Evolutionary conservation across 2,888 invertebrate genomes (phyloP).

Genomic region (Chrysolina oricalcia): DNA sequence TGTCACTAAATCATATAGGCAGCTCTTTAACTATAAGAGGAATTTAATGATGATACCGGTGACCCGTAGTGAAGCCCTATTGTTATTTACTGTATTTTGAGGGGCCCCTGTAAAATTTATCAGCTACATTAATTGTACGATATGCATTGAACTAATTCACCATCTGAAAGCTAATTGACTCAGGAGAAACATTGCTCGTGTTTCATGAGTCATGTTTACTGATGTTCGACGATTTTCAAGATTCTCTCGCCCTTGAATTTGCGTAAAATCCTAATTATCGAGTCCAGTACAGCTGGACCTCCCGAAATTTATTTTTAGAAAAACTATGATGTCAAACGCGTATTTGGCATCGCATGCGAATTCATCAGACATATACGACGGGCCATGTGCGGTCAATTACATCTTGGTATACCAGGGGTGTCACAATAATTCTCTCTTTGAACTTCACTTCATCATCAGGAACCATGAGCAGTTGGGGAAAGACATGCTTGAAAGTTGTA

Average conservation of each 20-base stretch:
- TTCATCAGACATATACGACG: constrained; percentile 27
- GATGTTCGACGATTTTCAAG: not conserved
- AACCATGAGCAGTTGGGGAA: not conserved
- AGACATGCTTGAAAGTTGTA: not conserved
- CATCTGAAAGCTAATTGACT: not conserved
- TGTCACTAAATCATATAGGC: no score
- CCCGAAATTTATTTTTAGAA: constrained; percentile 43
- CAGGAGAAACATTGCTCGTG: not conserved
- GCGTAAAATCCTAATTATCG: constrained; percentile 34
- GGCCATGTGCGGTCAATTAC: constrained; percentile 40
- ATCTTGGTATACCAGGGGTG: constrained; percentile 14
- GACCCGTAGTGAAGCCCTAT: no score
- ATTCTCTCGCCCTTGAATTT: constrained; percentile 33
- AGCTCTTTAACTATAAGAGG: no score
- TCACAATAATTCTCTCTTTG: not conserved
- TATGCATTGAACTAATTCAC: not conserved
- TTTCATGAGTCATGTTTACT: constrained; percentile 10
- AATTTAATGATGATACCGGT: no score
- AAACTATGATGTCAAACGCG: constrained; percentile 39
- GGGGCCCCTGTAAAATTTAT: no score
- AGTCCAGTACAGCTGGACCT: constrained; percentile 21
- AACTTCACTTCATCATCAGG: not conserved
- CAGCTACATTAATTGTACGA: no score
- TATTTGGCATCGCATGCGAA: constrained; percentile 36
- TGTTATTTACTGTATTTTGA: no score